phyloP scores from a whole-genome alignment of 1,140 invertebrate genomes.

The Macrosteles quadrilineatus region DNA sequence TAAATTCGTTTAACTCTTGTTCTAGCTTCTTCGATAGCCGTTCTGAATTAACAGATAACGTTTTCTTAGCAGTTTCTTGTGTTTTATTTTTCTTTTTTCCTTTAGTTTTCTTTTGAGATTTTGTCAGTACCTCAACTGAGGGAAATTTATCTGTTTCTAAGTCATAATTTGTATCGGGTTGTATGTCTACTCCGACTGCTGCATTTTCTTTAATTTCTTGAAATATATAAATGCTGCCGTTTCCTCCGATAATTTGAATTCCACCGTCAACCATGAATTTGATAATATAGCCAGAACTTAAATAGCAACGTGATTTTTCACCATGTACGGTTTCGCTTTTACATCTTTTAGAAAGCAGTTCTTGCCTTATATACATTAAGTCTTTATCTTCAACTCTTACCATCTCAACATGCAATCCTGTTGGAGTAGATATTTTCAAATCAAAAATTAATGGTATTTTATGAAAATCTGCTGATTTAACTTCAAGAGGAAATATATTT shows the following conservation, averaged over 20 bases:
- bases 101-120: no score
- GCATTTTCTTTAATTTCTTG: background rate
- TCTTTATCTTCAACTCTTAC: background rate
- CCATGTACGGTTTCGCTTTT: background rate
- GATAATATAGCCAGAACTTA: background rate
- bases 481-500: no score
- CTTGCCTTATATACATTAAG: background rate
- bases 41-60: no score
- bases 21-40: no score
- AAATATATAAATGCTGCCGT: background rate
- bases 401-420: background rate
- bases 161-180: background rate
- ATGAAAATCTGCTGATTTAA: background rate
- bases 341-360: background rate
- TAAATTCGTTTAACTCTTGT: no score
- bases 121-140: no score
- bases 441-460: background rate
- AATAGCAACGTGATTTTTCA: background rate
- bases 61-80: background rate
- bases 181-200: no score
- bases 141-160: background rate
- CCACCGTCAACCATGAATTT: background rate
- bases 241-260: background rate
- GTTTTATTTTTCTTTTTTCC: background rate
- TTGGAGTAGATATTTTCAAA: background rate